These are phyloP conservation scores for Diachrysia chrysitis DNA, from an alignment of 2,888 invertebrate species.

Conservation along the genomic window DNA sequence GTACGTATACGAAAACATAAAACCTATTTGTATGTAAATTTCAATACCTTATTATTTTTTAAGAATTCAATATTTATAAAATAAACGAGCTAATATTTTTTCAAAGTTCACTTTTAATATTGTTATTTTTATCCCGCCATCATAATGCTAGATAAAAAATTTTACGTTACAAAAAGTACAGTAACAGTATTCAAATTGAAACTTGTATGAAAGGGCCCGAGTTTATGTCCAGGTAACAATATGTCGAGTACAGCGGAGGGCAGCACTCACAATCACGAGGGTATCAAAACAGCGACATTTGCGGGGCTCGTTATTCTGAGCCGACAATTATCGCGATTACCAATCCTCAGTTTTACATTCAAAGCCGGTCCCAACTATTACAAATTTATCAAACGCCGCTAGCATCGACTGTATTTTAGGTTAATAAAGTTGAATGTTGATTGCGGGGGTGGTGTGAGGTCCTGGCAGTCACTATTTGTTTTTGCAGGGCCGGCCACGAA, in stretches of 20 bases:
- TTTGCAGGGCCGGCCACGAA: constrained; percentile 59
- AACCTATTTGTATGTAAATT: neutral
- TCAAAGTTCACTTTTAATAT: neutral
- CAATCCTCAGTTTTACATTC: constrained; percentile 57
- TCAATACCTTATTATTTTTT: neutral
- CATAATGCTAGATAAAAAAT: neutral
- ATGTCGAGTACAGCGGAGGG: constrained; percentile 6
- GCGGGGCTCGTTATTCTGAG: constrained; percentile 48
- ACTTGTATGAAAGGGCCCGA: neutral
- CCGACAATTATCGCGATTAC: constrained; percentile 63
- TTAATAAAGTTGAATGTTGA: constrained; percentile 20
- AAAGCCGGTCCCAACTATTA: constrained; percentile 43
- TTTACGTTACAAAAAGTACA: neutral
- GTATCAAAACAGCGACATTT: constrained; percentile 29
- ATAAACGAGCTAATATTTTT: neutral
- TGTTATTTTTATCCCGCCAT: neutral
- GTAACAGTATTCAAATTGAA: neutral
- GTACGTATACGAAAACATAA: constrained; percentile 8
- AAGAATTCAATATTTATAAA: constrained; percentile 12
- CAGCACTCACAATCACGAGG: constrained; percentile 22
- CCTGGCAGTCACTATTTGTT: constrained; percentile 58
- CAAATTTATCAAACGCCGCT: constrained; percentile 13
- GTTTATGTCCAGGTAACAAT: neutral
- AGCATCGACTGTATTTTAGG: neutral
- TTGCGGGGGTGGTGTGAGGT: neutral